These are phyloP conservation scores for Calycopis cecrops DNA, from an alignment of 1,140 invertebrate species.

Conservation along the genomic window DNA sequence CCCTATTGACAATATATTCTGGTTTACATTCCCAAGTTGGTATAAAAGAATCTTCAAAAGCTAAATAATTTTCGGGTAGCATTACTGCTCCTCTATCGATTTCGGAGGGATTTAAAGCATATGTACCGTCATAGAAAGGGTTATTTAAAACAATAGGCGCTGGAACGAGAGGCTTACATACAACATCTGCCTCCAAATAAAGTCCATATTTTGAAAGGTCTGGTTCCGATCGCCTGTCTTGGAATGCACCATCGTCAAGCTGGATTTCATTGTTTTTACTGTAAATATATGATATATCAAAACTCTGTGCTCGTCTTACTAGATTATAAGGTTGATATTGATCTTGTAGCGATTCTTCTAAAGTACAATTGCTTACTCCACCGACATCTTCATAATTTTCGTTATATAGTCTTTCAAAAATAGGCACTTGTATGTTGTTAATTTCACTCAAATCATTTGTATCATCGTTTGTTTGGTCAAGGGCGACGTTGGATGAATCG, in stretches of 20 bases:
- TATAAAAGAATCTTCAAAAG: slow-evolving; percentile 69
- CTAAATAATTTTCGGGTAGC: slow-evolving; percentile 68
- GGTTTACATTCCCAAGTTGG: slow-evolving; percentile 63
- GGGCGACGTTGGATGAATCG: slow-evolving; percentile 29
- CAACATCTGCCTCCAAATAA: slow-evolving; percentile 56
- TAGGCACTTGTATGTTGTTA: slow-evolving; percentile 67
- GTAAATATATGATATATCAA: slow-evolving; percentile 61
- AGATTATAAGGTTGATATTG: slow-evolving; percentile 34
- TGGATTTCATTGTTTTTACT: slow-evolving; percentile 31
- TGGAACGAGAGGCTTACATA: slow-evolving; percentile 41
- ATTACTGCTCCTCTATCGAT: slow-evolving; percentile 46
- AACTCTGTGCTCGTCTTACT: slow-evolving; percentile 58
- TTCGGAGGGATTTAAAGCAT: slow-evolving; percentile 47
- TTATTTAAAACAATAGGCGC: slow-evolving; percentile 67
- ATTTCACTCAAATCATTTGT: slow-evolving; percentile 51
- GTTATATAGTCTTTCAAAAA: slow-evolving; percentile 37
- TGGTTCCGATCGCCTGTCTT: slow-evolving; percentile 55
- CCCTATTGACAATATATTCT: slow-evolving; percentile 39
- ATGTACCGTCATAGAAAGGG: slow-evolving; percentile 68
- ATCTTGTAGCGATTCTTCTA: slow-evolving; percentile 26
- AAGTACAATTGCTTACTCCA: slow-evolving; percentile 24
- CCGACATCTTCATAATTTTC: slow-evolving; percentile 35
- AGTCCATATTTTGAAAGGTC: slow-evolving; percentile 64
- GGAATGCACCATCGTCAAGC: slow-evolving; percentile 32
- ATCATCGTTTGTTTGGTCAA: slow-evolving; percentile 45